Evolutionary conservation across 2,113 vertebrate species (phyloP), one percentile per base, ranked within the genome.

Genomic region (Lophura nycthemera): DNA sequence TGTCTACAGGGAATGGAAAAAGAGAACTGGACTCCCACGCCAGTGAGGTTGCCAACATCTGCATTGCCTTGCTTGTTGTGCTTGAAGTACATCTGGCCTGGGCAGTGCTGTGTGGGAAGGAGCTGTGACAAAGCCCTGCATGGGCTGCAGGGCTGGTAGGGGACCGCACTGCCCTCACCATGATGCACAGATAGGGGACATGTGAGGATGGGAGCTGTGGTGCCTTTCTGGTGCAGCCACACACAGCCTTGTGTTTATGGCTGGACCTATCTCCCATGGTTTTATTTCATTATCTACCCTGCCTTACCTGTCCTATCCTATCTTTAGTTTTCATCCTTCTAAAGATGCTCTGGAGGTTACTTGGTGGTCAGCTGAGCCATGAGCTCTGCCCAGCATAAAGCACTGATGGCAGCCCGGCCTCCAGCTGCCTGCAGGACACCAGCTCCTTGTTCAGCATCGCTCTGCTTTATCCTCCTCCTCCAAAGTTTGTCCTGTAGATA

Each of bases 191-290:
- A 32, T 32, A 6, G 18, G 18, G 18, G 17, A n/a, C 56, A 6
- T 2, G 54, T 54, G 59, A 36, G 36, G 32, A 1, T 1, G 7
- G 5, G 0, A 57, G 30, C 54, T 21, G 0, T 0, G 5, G 13
- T n/a, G 52, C 11, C 13, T 79, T 56, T 50, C 63, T 86, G 52
- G 47, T 42, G 54, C 52, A 59, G 29, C 25, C 67, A 40, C 13
- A 65, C 0, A 38, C 4, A 48, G 30, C 20, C 70, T 47, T 17
- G 38, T 34, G 3, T n/a, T 19, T 27, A 5, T 1, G 47, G 50
- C 21, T 43, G 27, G 16, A 69, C 11, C 34, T 32, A 1, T 17
- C 29, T 72, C 27, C 15, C 50, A 14, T 2, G 14, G 21, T 13
- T 25, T 47, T 47, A 38, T 27, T 19, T 12, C 18, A 20, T 57